These are phyloP conservation scores for Ginglymostoma cirratum DNA, from an alignment of 2,113 vertebrate genomes.

Conservation along the genomic window DNA sequence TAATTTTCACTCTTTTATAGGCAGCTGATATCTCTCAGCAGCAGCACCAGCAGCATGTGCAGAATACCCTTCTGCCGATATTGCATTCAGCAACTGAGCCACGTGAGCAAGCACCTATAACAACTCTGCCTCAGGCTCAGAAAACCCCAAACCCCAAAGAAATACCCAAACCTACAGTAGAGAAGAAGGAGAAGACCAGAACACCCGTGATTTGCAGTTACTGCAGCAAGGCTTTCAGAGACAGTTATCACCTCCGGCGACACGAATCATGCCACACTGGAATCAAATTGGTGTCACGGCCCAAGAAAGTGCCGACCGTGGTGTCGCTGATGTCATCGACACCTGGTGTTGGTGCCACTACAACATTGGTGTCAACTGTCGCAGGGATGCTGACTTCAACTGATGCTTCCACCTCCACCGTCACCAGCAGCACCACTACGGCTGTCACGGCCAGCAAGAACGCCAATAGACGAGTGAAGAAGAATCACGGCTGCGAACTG, in stretches of 20 bases:
- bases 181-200: slow-evolving; percentile 93
- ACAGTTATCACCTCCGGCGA: slow-evolving; percentile 95
- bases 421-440: slow-evolving; percentile 56
- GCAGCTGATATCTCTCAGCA: slow-evolving; percentile 93
- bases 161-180: slow-evolving; percentile 77
- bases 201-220: slow-evolving; percentile 95
- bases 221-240: slow-evolving; percentile 96
- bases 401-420: slow-evolving; percentile 80
- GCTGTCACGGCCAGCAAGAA: slow-evolving; percentile 75
- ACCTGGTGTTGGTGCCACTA: slow-evolving; percentile 75
- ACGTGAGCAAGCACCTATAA: slow-evolving; percentile 88
- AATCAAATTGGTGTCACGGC: slow-evolving; percentile 90
- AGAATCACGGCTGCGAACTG: slow-evolving; percentile 97
- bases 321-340: slow-evolving; percentile 78
- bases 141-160: slow-evolving; percentile 83
- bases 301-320: slow-evolving; percentile 84
- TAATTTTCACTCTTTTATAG: slow-evolving; percentile 57
- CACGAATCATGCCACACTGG: slow-evolving; percentile 96
- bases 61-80: slow-evolving; percentile 89
- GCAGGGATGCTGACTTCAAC: slow-evolving; percentile 88
- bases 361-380: slow-evolving; percentile 81
- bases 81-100: slow-evolving; percentile 86
- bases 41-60: slow-evolving; percentile 95
- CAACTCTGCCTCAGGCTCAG: slow-evolving; percentile 86
- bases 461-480: slow-evolving; percentile 89